These are phyloP conservation scores for Borostomias antarcticus DNA, from an alignment of 2,797 vertebrate species.

Conservation along the genomic window DNA sequence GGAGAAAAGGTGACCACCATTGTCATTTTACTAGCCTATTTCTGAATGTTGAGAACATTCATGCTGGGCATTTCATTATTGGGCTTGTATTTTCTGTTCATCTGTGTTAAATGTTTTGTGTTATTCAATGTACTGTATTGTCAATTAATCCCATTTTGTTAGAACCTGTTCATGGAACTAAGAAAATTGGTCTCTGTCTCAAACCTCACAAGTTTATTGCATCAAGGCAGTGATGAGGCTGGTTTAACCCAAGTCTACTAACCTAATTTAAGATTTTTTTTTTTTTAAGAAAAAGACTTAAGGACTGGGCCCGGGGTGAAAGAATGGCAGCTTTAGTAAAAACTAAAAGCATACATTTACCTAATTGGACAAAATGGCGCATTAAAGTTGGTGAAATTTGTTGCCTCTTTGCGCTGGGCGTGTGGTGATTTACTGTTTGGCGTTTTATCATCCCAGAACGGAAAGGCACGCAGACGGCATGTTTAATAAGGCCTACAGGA, in stretches of 20 bases:
- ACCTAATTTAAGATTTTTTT: neutral
- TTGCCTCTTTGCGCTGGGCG: constrained; percentile 60
- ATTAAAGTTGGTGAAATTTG: constrained; percentile 47
- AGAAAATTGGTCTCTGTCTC: neutral
- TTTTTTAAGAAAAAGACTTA: too few species aligned
- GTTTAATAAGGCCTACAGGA: constrained; percentile 96
- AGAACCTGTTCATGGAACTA: constrained; percentile 15
- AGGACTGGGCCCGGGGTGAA: neutral
- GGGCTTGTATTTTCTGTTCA: constrained; percentile 59
- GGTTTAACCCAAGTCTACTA: neutral
- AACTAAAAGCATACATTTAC: neutral
- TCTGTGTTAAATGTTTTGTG: constrained; percentile 52
- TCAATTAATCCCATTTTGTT: constrained; percentile 39
- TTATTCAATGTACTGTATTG: constrained; percentile 51
- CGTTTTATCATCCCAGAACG: constrained; percentile 75
- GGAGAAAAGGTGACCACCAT: constrained; percentile 83
- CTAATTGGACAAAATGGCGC: constrained; percentile 13
- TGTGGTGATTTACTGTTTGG: constrained; percentile 71
- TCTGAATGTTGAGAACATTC: constrained; percentile 30
- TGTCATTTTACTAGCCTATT: neutral
- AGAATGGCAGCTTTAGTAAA: neutral
- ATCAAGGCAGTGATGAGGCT: constrained; percentile 1
- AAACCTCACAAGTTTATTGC: constrained; percentile 1
- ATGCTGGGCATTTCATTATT: constrained; percentile 60
- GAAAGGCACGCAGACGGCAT: constrained; percentile 91